Evolutionary conservation across 2,113 vertebrate genomes (phyloP).

Genomic region (Sigmodon hispidus): DNA sequence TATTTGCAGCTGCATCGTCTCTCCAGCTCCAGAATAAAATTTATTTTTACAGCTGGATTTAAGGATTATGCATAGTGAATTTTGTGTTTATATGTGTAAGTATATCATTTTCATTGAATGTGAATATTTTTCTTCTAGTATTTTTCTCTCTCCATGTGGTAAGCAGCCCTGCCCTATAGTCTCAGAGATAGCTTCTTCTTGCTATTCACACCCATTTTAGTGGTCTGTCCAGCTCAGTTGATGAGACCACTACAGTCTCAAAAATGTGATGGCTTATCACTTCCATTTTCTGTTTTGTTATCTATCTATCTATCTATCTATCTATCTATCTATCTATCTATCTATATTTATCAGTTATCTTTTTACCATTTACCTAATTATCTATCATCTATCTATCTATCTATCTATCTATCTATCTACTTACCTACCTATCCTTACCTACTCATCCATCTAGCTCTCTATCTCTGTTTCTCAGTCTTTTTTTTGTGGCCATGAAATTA

Average conservation of each 20-base stretch:
- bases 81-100: neutral
- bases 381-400: neutral
- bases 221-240: too few species aligned
- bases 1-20: neutral
- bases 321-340: too few species aligned
- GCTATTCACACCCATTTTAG: neutral
- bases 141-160: neutral
- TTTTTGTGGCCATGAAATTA: neutral
- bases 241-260: too few species aligned
- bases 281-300: neutral
- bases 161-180: rapidly evolving
- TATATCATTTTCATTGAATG: neutral
- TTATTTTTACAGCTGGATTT: neutral
- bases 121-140: neutral
- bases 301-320: too few species aligned
- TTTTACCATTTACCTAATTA: too few species aligned
- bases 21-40: neutral
- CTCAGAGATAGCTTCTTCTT: rapidly evolving
- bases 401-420: neutral
- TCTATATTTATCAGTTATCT: too few species aligned
- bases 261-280: rapidly evolving
- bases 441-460: neutral
- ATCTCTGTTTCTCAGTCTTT: too few species aligned
- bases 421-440: neutral
- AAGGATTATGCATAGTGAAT: neutral